A percentile compares a stretch with the other conserved stretches of the same genome.
phyloP scores from a whole-genome alignment of 1,140 invertebrate species.

The Zaprionus tsacasi region DNA sequence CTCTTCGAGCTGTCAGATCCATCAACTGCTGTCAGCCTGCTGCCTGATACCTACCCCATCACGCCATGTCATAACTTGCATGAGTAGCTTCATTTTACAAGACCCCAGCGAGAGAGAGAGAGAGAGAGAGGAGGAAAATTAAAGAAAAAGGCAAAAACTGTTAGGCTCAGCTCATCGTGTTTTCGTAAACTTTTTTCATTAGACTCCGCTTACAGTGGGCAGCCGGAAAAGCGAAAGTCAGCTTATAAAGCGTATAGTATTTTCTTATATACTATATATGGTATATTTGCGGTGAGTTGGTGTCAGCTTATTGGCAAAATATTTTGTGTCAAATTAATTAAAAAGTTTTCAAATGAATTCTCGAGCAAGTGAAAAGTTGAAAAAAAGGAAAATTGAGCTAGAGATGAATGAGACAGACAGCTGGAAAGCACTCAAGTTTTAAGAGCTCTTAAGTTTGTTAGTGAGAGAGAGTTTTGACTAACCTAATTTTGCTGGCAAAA shows the following conservation, averaged over 20 bases:
- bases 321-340: constrained; percentile 35
- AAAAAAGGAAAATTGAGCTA: constrained; percentile 6
- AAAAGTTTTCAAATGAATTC: constrained; percentile 25
- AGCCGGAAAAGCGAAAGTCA: neutral
- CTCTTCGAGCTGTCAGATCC: constrained; percentile 57
- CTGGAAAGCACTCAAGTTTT: neutral
- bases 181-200: constrained; percentile 48
- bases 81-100: constrained; percentile 19
- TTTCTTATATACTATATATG: constrained; percentile 5
- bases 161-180: constrained; percentile 26
- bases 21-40: constrained; percentile 61
- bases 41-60: neutral
- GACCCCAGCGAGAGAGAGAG: neutral
- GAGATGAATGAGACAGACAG: neutral
- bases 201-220: constrained; percentile 29
- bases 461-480: neutral
- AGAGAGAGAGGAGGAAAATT: neutral
- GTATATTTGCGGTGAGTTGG: constrained; percentile 9
- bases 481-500: neutral
- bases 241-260: constrained; percentile 6
- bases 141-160: neutral
- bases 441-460: neutral
- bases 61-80: constrained; percentile 8
- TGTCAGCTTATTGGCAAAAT: constrained; percentile 30
- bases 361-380: neutral